A percentile compares a stretch with the other conserved stretches of the same genome.
phyloP scores from a whole-genome alignment of 2,888 invertebrate species.

The Apodemia mormo region DNA sequence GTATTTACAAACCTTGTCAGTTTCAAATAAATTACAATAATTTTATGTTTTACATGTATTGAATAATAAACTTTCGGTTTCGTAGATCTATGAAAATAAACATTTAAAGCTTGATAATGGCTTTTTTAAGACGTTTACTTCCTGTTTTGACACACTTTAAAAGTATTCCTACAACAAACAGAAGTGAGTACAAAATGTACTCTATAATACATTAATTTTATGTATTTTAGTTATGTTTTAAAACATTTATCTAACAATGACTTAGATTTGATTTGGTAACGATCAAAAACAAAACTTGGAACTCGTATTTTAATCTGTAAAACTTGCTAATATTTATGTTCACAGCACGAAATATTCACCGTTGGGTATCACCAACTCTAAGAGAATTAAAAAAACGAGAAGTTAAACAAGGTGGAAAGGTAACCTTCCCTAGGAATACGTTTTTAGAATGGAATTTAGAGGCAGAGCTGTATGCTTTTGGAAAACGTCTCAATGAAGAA shows the following conservation, averaged over 20 bases:
- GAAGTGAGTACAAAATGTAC: constrained; percentile 45
- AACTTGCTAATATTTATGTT: constrained; percentile 21
- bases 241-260: neutral
- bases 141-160: constrained; percentile 48
- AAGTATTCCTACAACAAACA: constrained; percentile 48
- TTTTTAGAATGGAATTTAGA: constrained; percentile 94
- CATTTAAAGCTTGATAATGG: constrained; percentile 45
- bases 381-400: constrained; percentile 82
- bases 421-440: constrained; percentile 75
- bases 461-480: constrained; percentile 94
- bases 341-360: constrained; percentile 65
- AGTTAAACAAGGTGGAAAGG: constrained; percentile 81
- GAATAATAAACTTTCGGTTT: neutral
- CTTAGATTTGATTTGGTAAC: neutral
- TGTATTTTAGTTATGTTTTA: too few species aligned
- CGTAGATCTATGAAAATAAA: neutral
- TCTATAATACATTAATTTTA: neutral
- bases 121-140: constrained; percentile 58
- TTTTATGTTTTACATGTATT: neutral
- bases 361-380: constrained; percentile 88
- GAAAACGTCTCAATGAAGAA: constrained; percentile 90
- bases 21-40: too few species aligned
- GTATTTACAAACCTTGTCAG: too few species aligned
- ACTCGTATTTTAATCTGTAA: neutral
- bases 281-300: neutral